These are phyloP conservation scores for Morelia viridis DNA, from an alignment of 2,797 vertebrate species.

Conservation along the genomic window DNA sequence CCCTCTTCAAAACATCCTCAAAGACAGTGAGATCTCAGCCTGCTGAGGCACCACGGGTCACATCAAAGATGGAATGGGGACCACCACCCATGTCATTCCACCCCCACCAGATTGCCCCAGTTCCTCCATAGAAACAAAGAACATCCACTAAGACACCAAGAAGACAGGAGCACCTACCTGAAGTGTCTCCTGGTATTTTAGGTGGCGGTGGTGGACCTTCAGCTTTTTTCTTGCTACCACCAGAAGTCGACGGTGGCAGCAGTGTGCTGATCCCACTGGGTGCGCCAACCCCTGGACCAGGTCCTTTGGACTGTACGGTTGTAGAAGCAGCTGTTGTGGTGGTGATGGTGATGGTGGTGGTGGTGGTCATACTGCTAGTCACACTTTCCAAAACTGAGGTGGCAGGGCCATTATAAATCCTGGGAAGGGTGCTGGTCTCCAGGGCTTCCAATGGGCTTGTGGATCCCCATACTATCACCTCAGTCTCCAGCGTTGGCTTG, in stretches of 20 bases:
- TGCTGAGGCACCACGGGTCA: not conserved
- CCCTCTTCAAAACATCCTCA: not conserved
- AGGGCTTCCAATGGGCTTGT: slow-evolving; percentile 74
- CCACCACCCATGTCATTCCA: not conserved
- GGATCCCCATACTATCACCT: slow-evolving; percentile 79
- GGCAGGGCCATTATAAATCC: slow-evolving; percentile 60
- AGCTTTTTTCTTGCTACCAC: slow-evolving; percentile 54
- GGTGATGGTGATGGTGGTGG: slow-evolving; percentile 37
- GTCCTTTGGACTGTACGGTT: slow-evolving; percentile 49
- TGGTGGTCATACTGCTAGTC: slow-evolving; percentile 42
- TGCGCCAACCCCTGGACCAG: slow-evolving; percentile 47
- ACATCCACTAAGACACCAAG: not conserved
- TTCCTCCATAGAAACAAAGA: not conserved
- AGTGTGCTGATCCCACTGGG: slow-evolving; percentile 67
- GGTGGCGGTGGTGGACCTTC: slow-evolving; percentile 62
- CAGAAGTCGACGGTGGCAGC: slow-evolving; percentile 66
- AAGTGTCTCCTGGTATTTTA: slow-evolving; percentile 73
- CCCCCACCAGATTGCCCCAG: not conserved
- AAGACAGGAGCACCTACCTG: slow-evolving; percentile 66
- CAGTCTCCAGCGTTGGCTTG: slow-evolving; percentile 66
- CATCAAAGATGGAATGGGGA: not conserved
- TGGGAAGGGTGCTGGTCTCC: slow-evolving; percentile 69
- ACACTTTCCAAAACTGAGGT: slow-evolving; percentile 55
- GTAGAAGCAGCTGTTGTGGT: slow-evolving; percentile 44
- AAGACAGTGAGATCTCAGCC: not conserved